Evolutionary conservation across 1,140 invertebrate species (phyloP).

Genomic region (Brachionus calyciflorus): DNA sequence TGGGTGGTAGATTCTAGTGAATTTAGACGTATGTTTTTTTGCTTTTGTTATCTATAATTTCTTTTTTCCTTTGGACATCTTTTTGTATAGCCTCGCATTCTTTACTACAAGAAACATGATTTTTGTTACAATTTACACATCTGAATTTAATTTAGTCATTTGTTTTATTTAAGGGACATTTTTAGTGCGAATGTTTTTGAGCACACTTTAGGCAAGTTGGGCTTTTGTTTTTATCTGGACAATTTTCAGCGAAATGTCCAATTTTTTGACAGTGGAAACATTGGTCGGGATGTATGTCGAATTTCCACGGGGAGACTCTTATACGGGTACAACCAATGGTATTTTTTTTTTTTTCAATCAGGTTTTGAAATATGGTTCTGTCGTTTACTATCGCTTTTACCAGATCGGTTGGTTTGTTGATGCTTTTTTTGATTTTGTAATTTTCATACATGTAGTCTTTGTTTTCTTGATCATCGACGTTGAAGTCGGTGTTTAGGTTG

Average conservation of each 20-base stretch:
- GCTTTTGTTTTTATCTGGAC: not conserved
- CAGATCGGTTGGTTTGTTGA: not conserved
- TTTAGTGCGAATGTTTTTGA: not conserved
- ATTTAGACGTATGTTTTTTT: not conserved
- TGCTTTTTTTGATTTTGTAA: slow-evolving; percentile 30
- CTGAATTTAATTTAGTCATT: not conserved
- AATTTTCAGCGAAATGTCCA: not conserved
- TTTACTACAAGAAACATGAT: not conserved
- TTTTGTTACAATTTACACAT: not conserved
- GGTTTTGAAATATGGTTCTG: not conserved
- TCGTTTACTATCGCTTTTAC: not conserved
- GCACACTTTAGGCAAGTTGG: not conserved
- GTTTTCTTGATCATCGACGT: slow-evolving; percentile 18
- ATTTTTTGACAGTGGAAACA: slow-evolving; percentile 20
- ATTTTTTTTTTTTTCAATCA: not conserved
- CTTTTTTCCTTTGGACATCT: not conserved
- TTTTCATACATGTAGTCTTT: slow-evolving; percentile 4
- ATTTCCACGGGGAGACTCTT: not conserved
- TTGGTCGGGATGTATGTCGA: not conserved
- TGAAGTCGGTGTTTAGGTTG: not conserved
- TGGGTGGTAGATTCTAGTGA: slow-evolving; percentile 10
- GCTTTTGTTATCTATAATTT: not conserved
- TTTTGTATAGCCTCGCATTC: not conserved
- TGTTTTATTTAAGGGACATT: not conserved
- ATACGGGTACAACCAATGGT: not conserved